Conservation (phyloP, 2,113 vertebrate species). For the Electrona antarctica region DNA sequence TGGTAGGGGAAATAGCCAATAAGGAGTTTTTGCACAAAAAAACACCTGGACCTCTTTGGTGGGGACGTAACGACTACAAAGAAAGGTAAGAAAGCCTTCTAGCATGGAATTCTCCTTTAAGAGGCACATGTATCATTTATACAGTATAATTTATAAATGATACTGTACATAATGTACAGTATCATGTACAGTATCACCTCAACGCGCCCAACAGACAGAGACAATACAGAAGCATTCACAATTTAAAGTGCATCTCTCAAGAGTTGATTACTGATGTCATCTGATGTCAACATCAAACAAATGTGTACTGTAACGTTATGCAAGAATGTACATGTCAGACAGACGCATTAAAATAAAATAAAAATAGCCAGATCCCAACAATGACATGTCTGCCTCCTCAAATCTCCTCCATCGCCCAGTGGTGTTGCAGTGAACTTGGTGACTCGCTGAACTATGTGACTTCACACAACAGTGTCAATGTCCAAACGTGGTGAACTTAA, state of each 20-base stretch:
- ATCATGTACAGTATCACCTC: not conserved
- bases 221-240: not conserved
- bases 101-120: too few species aligned
- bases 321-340: not conserved
- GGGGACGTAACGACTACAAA: too few species aligned
- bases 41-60: too few species aligned
- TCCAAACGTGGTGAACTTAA: too few species aligned
- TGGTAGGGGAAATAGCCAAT: too few species aligned
- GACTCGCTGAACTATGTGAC: too few species aligned
- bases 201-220: not conserved
- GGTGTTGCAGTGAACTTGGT: too few species aligned
- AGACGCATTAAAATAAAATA: not conserved
- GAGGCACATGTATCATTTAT: not conserved
- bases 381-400: not conserved
- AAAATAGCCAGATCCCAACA: too few species aligned
- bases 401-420: not conserved
- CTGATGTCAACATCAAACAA: slow-evolving; percentile 3
- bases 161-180: not conserved
- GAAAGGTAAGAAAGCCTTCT: too few species aligned
- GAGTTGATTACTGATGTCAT: not conserved
- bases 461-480: too few species aligned
- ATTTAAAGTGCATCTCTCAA: slow-evolving; percentile 53
- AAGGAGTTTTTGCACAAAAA: too few species aligned
- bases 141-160: not conserved
- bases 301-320: not conserved